Conservation (phyloP, 2,888 invertebrate genomes). For the Allygus modestus region DNA sequence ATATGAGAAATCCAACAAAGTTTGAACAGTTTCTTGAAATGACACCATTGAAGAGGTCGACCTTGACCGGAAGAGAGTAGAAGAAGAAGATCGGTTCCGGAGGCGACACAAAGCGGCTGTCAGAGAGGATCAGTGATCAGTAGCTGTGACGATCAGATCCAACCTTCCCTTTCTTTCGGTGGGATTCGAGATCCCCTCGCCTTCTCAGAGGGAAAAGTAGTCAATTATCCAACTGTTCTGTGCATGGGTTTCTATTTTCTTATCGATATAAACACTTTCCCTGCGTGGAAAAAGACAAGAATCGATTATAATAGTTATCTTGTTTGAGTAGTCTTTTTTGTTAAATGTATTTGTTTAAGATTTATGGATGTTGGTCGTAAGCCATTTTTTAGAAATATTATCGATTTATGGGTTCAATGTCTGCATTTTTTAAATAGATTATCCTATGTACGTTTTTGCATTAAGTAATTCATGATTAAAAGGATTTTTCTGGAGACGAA, state of each 20-base stretch:
- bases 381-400: too few species aligned
- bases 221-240: neutral
- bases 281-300: too few species aligned
- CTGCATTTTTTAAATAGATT: too few species aligned
- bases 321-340: too few species aligned
- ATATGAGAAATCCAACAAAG: too few species aligned
- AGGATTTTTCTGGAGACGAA: too few species aligned
- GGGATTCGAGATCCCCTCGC: conserved; percentile 14
- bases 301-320: too few species aligned
- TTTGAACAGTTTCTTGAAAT: neutral
- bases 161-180: conserved; percentile 18
- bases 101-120: conserved; percentile 22
- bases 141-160: neutral
- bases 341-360: too few species aligned
- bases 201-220: neutral
- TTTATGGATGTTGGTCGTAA: too few species aligned
- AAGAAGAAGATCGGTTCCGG: conserved; percentile 40
- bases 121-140: conserved; percentile 16
- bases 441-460: too few species aligned
- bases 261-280: neutral
- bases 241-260: neutral
- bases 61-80: conserved; percentile 37
- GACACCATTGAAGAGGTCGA: conserved; percentile 5
- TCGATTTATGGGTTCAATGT: too few species aligned
- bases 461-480: too few species aligned